Base-by-base conservation (phyloP, 2,888 invertebrate genomes). In the Thyatira batis region DNA sequence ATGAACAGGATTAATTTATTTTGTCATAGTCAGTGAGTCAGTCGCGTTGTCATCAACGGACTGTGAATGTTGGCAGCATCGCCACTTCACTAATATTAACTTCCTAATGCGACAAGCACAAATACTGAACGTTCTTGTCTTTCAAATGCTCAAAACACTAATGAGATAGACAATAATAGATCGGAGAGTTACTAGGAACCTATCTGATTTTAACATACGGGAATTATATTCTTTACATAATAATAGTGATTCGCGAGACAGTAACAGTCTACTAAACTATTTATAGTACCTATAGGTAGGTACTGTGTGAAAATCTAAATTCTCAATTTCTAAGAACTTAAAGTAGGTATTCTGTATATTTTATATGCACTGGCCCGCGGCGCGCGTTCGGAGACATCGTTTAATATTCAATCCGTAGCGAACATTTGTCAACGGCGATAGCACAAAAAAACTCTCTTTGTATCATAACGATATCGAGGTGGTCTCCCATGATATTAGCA, bases 351-450 rank as follows among this genome's bases (percentile, higher is more conserved):
- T 17, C 48, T 8, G 27, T 48, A 27, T 21, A 48, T 50, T 45
- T 30, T 30, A 49, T 52, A 55, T 65, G 54, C 45, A 28, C 55
- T 51, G 62, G 64, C 53, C 56, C 30, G 58, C 58, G 57, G 25
- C 63, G 62, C 60, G 69, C 67, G 69, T 71, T 63, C 67, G 60
- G 54, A 73, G 63, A 63, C 66, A 62, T 39, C 55, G 63, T 60
- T 82, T 87, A 80, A 75, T 83, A 87, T 88, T 88, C 87, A 84
- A 82, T 81, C 68, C 81, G 67, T 78, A 66, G 51, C 65, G 57
- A 65, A 57, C 73, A 78, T 81, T 83, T 79, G 76, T 84, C 82
- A 82, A 76, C 78, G 78, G 74, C 69, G 77, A 69, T 63, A 71
- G 69, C 77, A 80, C 77, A 79, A 80, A 80, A 80, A 76, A 60